Evolutionary conservation across 2,888 invertebrate genomes (phyloP).

Genomic region (Synanthedon andrenaeformis): DNA sequence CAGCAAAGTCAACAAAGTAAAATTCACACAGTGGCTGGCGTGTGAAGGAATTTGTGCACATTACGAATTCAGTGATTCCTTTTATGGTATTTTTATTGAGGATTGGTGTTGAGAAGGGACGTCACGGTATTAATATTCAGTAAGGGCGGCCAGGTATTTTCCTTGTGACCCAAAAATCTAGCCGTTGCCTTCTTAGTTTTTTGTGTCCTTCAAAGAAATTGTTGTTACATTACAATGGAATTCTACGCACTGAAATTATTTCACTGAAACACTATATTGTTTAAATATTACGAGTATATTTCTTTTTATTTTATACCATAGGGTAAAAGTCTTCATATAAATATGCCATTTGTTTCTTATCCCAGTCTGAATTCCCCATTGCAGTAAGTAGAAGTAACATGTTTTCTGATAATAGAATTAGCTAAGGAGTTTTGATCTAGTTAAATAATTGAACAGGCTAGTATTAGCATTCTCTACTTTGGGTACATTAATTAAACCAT

Average conservation of each 20-base stretch:
- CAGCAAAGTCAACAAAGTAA: background rate
- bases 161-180: background rate
- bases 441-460: too few relatives aligned
- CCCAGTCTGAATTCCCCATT: too few relatives aligned
- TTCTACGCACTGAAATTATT: background rate
- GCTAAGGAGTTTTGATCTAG: too few relatives aligned
- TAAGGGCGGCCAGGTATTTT: slow-evolving; percentile 1
- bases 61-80: background rate
- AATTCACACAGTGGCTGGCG: background rate
- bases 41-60: background rate
- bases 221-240: background rate
- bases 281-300: background rate
- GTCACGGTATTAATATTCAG: background rate
- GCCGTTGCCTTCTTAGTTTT: background rate
- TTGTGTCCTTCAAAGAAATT: background rate
- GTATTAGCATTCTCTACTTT: too few relatives aligned
- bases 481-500: too few relatives aligned
- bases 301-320: too few relatives aligned
- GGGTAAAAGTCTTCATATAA: too few relatives aligned
- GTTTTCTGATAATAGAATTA: too few relatives aligned
- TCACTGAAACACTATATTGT: background rate
- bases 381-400: too few relatives aligned
- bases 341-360: too few relatives aligned
- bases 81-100: slow-evolving; percentile 1
- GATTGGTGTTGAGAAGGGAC: background rate